Base-by-base conservation (phyloP, 2,888 invertebrate species). In the Tiphia femorata region DNA sequence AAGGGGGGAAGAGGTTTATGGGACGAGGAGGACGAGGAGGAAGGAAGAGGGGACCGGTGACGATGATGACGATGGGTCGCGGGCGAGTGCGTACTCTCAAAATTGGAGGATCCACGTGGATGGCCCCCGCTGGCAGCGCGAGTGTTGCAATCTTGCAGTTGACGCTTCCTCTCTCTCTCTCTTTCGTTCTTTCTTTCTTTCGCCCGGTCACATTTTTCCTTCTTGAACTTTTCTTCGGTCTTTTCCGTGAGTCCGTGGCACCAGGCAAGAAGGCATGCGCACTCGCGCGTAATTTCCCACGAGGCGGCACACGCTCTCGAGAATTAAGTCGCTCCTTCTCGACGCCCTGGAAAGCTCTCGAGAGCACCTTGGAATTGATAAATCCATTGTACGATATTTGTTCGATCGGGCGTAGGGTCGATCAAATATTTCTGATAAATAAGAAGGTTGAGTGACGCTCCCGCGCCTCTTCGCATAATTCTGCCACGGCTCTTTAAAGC, bases 61-160 rank as follows among this genome's bases (percentile, higher is more conserved):
- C 25, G 25, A 25, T 14, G 37, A 38, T 20, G 43, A 44, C 38
- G 30, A 47, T 4, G 5, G 33, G 30, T 48, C 23, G 33, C 37
- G 21, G 43, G 54, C 53, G 50, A 44, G 43, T 40, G 43, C 49
- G 56, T 47, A 55, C 52, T 46, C 58, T 49, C 29, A 58, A 67
- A 70, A 65, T 68, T 49, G 61, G 37, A 47, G 27, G 56, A 54
- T 58, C 51, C 70, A 71, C 70, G 71, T 74, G 74, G 67, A 70
- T 59, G 70, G 64, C 62, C 62, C 52, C 25, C 7, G 21, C n/a
- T n/a, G 35, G 33, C 33, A 42, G 29, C 40, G 12, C 8, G 56
- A 58, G 66, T 73, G 73, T 73, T 72, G 72, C 71, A 73, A 72
- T 67, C 66, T 60, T 65, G 53, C 59, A 63, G 29, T 49, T n/a